Percentiles rank a stretch among this genome's conserved stretches.
Evolutionary conservation across 2,888 invertebrate genomes (phyloP).

Genomic region (Aromia moschata): DNA sequence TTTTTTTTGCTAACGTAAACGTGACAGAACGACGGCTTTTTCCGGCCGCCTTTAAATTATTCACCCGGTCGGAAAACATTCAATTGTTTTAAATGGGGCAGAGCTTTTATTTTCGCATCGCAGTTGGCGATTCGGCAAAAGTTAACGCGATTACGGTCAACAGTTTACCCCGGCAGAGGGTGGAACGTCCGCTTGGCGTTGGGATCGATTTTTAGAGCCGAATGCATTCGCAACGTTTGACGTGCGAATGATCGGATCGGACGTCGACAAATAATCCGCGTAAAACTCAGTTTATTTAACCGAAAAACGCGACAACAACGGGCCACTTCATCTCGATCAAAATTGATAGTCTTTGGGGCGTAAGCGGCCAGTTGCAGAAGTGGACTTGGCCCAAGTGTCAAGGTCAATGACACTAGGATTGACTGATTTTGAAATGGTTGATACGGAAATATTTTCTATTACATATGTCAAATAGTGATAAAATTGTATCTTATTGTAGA

Average conservation of each 20-base stretch:
- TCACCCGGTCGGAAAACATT: not conserved
- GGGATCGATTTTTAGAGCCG: not conserved
- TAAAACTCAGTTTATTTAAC: too few relatives aligned
- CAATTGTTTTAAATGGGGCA: not conserved
- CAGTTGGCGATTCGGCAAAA: not conserved
- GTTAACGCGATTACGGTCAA: not conserved
- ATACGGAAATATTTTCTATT: too few relatives aligned
- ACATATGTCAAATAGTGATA: too few relatives aligned
- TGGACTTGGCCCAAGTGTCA: too few relatives aligned
- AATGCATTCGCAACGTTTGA: not conserved
- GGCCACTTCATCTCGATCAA: too few relatives aligned
- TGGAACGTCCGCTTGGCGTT: not conserved
- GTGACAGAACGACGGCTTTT: not conserved
- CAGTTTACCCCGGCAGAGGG: not conserved
- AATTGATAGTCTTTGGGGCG: too few relatives aligned
- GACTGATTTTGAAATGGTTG: too few relatives aligned
- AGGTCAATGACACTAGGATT: too few relatives aligned
- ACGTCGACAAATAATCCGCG: not conserved
- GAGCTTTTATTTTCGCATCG: not conserved
- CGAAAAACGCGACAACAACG: too few relatives aligned
- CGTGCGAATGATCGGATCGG: not conserved
- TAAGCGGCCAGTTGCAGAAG: too few relatives aligned
- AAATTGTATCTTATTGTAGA: too few relatives aligned
- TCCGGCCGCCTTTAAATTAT: not conserved
- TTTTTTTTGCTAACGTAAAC: not conserved